These are phyloP conservation scores for Nannospalax galili DNA, from an alignment of 2,113 vertebrate genomes.

Conservation along the genomic window DNA sequence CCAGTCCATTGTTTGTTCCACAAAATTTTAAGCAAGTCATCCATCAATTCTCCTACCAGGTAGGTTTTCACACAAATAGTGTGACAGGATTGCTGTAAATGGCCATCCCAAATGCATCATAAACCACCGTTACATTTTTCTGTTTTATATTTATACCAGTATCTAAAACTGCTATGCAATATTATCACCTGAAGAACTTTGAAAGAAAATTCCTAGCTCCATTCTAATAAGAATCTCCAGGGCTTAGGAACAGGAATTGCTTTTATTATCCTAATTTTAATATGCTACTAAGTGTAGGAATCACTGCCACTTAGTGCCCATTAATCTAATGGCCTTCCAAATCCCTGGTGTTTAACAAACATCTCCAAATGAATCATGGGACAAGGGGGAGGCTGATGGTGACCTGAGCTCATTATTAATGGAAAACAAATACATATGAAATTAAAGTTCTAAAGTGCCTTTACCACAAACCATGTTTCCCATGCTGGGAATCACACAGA, in stretches of 20 bases:
- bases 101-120: not conserved
- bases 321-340: not conserved
- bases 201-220: not conserved
- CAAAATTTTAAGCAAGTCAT: not conserved
- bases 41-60: not conserved
- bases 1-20: not conserved
- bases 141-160: not conserved
- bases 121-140: not conserved
- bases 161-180: not conserved
- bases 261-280: not conserved
- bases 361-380: not conserved
- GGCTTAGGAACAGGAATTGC: not conserved
- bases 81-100: not conserved
- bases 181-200: not conserved
- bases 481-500: not conserved
- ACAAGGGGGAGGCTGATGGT: not conserved
- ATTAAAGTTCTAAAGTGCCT: slow-evolving; percentile 44
- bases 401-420: not conserved
- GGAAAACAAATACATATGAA: not conserved
- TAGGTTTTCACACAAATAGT: not conserved
- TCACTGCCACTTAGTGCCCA: not conserved
- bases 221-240: not conserved
- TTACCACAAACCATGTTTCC: slow-evolving; percentile 10
- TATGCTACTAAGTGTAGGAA: not conserved
- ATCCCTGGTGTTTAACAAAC: not conserved